phyloP scores from a whole-genome alignment of 64 coral and sea anemone species.

The Cladopsammia gracilis region DNA sequence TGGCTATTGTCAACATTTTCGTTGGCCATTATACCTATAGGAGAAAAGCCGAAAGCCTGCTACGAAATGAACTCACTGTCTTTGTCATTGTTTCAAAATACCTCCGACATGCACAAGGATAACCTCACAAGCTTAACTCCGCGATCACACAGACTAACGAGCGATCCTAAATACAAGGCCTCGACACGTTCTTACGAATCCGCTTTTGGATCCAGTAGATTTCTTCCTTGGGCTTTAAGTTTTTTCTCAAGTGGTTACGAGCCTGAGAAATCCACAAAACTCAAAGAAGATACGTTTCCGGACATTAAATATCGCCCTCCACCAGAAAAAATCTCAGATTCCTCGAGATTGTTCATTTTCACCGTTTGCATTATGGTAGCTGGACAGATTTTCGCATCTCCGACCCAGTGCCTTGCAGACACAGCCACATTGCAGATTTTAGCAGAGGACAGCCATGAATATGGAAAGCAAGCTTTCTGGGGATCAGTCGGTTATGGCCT shows the following conservation, averaged over 20 bases:
- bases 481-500: constrained; percentile 96
- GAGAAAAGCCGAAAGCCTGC: constrained; percentile 87
- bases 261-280: constrained; percentile 64
- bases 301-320: constrained; percentile 78
- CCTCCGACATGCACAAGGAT: neutral
- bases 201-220: constrained; percentile 54
- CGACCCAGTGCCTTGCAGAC: constrained; percentile 93
- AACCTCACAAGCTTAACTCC: constrained; percentile 15
- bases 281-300: constrained; percentile 83
- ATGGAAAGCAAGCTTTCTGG: constrained; percentile 97
- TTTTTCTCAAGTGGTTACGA: constrained; percentile 78
- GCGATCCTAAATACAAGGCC: neutral
- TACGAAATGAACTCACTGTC: constrained; percentile 82
- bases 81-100: constrained; percentile 55
- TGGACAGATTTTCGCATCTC: constrained; percentile 92
- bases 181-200: constrained; percentile 17
- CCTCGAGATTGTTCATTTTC: constrained; percentile 80
- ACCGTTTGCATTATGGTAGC: constrained; percentile 83
- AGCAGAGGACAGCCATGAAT: constrained; percentile 92
- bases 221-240: constrained; percentile 84
- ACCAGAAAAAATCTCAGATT: constrained; percentile 85
- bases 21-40: constrained; percentile 85
- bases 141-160: neutral
- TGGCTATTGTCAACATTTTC: constrained; percentile 83
- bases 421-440: constrained; percentile 95